Conservation (phyloP, 2,797 vertebrate species). For the Pangasius sanitwongsei region DNA sequence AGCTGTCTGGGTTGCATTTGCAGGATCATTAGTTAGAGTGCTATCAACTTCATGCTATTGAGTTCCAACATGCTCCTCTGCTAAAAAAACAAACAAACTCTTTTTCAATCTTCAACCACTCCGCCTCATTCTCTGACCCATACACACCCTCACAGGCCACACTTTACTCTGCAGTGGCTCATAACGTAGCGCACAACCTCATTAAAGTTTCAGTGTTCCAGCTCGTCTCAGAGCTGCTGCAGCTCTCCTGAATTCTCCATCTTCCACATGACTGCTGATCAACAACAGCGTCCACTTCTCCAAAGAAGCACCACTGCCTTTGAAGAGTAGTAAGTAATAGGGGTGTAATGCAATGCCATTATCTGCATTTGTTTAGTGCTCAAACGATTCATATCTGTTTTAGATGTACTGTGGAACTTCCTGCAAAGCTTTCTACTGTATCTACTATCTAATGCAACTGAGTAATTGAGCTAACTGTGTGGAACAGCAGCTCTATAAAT, state of each 20-base stretch:
- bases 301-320: not conserved
- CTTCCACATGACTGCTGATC: not conserved
- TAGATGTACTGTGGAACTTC: not conserved
- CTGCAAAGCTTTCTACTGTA: not conserved
- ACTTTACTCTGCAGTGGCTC: conserved; percentile 19
- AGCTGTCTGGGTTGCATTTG: not conserved
- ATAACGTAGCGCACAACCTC: conserved; percentile 18
- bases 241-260: not conserved
- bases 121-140: not conserved
- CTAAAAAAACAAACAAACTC: not conserved
- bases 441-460: not conserved
- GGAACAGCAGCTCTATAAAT: no score
- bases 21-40: not conserved
- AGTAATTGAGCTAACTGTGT: not conserved
- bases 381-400: not conserved
- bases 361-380: not conserved
- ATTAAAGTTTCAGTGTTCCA: conserved; percentile 47
- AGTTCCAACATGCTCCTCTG: not conserved
- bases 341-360: not conserved
- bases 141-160: conserved; percentile 1
- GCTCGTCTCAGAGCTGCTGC: conserved; percentile 9
- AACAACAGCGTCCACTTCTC: not conserved
- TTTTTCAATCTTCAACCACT: not conserved
- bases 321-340: not conserved
- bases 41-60: not conserved